Evolutionary conservation across 2,113 vertebrate genomes (phyloP), one percentile per base, ranked within the genome.

Genomic region (Channa argus): DNA sequence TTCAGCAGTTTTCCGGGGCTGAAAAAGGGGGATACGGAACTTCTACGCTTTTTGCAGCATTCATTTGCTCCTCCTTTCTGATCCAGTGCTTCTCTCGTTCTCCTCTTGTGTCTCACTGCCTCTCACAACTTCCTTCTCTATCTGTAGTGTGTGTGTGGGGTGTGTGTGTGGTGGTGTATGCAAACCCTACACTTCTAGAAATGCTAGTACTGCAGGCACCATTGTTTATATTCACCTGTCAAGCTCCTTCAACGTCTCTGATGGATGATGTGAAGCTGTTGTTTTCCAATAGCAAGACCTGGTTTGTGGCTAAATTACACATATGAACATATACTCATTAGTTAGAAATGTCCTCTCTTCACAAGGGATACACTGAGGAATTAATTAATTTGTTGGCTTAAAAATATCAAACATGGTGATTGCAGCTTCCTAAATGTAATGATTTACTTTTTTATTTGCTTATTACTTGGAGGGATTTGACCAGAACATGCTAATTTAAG

Each of bases 1-100:
- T 90, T 94, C 91, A 93, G 93, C 91, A 89, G 73, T 91, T 91
- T 93, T 79, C 52, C 7, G 44, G 55, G 69, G 60, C 82, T 89
- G 79, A 87, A 91, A 89, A 77, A 83, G 85, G 83, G 85, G 86
- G 83, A 91, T 86, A 79, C 79, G 43, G 85, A 87, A 79, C 89
- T 86, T 88, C 87, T 88, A 76, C 83, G 34, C 76, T 66, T 83
- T 83, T 82, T 85, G 72, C 80, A 83, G 75, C 71, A 71, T 54
- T 78, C 80, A 74, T 66, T 86, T 90, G 68, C 79, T 80, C 76
- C 75, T 55, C 37, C 65, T 56, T 66, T 79, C 71, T 86, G 79
- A 82, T 82, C 70, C 82, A 66, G 53, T 63, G 59, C 38, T 0
- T 68, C 65, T 62, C 75, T 79, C 63, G n/a, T 63, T 68, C 70